Evolutionary conservation across 2,113 vertebrate genomes (phyloP), one percentile per base, ranked within the genome.

Genomic region (Brachypteracias leptosomus): DNA sequence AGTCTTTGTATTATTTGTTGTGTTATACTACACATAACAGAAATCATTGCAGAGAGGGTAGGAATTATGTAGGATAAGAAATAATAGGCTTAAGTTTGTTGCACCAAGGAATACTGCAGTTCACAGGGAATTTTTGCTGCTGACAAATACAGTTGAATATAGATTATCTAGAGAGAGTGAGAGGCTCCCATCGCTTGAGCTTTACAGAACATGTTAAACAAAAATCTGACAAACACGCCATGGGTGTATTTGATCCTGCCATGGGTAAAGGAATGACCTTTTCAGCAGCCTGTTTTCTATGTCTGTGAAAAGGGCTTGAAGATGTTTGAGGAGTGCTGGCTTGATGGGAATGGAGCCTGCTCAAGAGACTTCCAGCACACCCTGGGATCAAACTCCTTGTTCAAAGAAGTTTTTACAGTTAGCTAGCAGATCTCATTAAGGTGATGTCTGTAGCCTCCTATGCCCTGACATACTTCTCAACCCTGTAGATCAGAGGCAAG

Each of bases 381-480:
- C 29, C 52, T 52, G 78, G 31, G 51, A 86, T 90, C 67, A 88
- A 80, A 80, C 38, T 76, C 31, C 7, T 44, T 44, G 17, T 84
- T 97, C 78, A 85, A 76, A 88, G 74, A 66, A 83, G 36, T 66
- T 93, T n/a, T 91, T 59, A 26, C 75, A 31, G 55, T 40, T 46
- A 74, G 58, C 36, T 77, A 85, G 47, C 28, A 83, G 67, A 57
- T 80, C 87, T 96, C 91, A 96, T 93, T 89, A 93, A 73, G 59
- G 79, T 74, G 88, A 55, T 76, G 68, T 62, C 78, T 94, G 55
- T 44, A 91, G 63, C 79, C 81, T 70, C 82, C 85, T 44, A 76
- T 46, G 75, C 36, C 72, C 72, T 83, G 78, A 65, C 65, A 74
- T 61, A 72, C 21, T 83, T 90, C 71, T 90, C 78, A 88, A 55